Base-by-base conservation (phyloP, 2,797 vertebrate species). In the Apogon talboti region DNA sequence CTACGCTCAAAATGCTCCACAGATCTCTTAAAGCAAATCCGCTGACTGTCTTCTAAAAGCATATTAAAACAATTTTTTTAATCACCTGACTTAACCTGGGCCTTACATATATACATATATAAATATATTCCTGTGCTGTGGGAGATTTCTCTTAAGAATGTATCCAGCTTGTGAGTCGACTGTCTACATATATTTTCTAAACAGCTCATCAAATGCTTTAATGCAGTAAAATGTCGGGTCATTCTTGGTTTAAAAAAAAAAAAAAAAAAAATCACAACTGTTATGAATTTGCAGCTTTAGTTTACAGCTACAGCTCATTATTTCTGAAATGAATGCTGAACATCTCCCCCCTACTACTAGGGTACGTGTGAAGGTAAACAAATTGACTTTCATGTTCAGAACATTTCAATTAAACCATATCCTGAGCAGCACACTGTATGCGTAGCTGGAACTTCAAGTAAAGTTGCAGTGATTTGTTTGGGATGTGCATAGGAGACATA, bases 101-200 rank as follows among this genome's bases (percentile, higher is more conserved):
- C 83, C 85, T 88, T 83, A 85, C 70, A 9, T 35, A 30, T 30
- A 30, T 30, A 30, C 28, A 49, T 28, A 53, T 56, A 76, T 58
- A 57, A 75, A 56, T 40, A 15, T 71, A 76, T 85, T 72, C 63
- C 55, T 73, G 42, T 68, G 42, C 71, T 61, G 65, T 66, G 48
- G 50, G 60, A 61, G 52, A 1, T 66, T 61, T 83, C 66, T 70
- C 56, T 63, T 52, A 12, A 61, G 86, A 80, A 87, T 87, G 81
- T 87, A 84, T 77, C 42, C 3, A 48, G 44, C 52, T 77, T 46
- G 43, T 48, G 15, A 67, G 21, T 45, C 63, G 62, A 58, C 14
- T 10, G 33, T 73, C 51, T 47, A 59, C 11, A 37, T 72, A 15
- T 43, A 44, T 75, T 70, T 69, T 57, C 0, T 0, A 51, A 78